Conservation (phyloP, 2,888 invertebrate genomes). For the Biston stratarius region DNA sequence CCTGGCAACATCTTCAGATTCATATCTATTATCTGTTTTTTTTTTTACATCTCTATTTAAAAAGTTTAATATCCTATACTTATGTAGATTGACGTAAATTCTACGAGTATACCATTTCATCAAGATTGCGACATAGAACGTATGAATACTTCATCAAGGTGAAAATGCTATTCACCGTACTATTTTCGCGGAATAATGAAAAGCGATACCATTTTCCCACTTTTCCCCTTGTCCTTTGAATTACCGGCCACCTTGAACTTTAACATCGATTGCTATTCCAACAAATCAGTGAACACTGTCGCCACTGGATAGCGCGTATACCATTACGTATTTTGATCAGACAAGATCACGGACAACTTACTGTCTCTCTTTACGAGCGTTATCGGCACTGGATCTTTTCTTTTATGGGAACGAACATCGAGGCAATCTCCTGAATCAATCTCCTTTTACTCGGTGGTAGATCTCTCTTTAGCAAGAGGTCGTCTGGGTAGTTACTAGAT, state of each 20-base stretch:
- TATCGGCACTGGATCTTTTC: no score
- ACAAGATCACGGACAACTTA: no score
- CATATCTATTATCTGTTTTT: no score
- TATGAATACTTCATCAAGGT: constrained; percentile 3
- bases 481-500: no score
- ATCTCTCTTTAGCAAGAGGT: no score
- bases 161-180: constrained; percentile 1
- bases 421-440: no score
- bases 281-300: constrained; percentile 21
- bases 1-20: no score
- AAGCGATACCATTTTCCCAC: constrained; percentile 25
- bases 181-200: constrained; percentile 19
- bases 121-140: neutral
- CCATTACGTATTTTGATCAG: neutral
- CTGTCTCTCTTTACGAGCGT: no score
- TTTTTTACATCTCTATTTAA: no score
- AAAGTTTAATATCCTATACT: no score
- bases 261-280: constrained; percentile 51
- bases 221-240: constrained; percentile 33
- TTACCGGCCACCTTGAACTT: constrained; percentile 53
- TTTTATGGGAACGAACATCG: no score
- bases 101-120: neutral
- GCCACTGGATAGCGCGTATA: neutral
- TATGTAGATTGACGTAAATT: neutral
- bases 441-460: no score